Base-by-base conservation (phyloP, 2,113 vertebrate genomes). In the Carettochelys insculpta region DNA sequence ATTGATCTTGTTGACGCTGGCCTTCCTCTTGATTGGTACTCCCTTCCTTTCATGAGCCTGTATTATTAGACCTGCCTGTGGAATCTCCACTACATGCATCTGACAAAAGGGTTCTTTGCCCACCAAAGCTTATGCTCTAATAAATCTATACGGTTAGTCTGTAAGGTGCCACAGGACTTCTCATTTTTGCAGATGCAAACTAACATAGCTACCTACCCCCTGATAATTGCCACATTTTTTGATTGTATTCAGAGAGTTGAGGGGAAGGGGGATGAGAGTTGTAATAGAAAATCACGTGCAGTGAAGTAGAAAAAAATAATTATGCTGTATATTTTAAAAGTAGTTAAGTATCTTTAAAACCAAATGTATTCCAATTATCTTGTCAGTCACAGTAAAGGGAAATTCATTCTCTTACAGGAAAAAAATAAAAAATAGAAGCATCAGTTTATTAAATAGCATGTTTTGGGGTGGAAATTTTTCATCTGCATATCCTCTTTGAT, bases 371-470 rank as follows among this genome's bases (percentile, higher is more conserved):
- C 53, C 24, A 83, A 38, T 94, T 95, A 84, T 53, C 38, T n/a
- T 92, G 38, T 92, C 85, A 91, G 29, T 83, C 29, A 77, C 1
- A 1, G 68, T 48, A 80, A 84, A 12, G 1, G 65, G 77, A 41
- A 58, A 11, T 22, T 17, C 8, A 27, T 0, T 73, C 52, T 87
- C 56, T 65, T 82, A 86, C 9, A 86, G 61, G 14, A 82, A 87
- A 54, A 25, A 38, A 47, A 83, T 68, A 16, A 91, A 90, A 95
- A 94, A 87, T 53, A 94, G 89, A 92, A 91, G n/a, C 38, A 91
- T 31, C 17, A 5, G 8, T 90, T 92, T 94, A 89, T 88, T 86
- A 92, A 95, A 56, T 77, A 85, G 73, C 3, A 1, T 4, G 2
- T 77, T 77, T 81, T 58, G 54, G 65, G 80, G 68, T 88, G 85